These are phyloP conservation scores for Scomber japonicus DNA, from an alignment of 2,113 vertebrate species.

Conservation along the genomic window DNA sequence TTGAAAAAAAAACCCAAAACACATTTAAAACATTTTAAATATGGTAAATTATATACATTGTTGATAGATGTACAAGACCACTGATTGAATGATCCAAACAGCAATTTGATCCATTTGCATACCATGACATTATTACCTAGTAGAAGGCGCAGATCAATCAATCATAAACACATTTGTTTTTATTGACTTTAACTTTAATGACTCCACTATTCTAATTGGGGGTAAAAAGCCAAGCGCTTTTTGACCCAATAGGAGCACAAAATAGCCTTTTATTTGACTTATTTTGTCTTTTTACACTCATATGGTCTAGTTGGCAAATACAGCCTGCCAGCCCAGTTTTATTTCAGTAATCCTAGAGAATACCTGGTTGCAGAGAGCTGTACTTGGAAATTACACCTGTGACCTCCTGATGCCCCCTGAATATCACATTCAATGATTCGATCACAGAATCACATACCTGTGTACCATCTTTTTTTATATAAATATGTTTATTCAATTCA, in stretches of 20 bases:
- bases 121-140: not conserved
- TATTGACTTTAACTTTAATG: too few species aligned
- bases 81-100: not conserved
- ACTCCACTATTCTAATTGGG: too few species aligned
- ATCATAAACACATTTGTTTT: not conserved
- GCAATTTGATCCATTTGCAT: not conserved
- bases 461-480: not conserved
- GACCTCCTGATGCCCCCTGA: constrained; percentile 53
- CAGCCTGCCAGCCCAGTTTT: constrained; percentile 36
- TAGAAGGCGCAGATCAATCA: not conserved
- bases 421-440: constrained; percentile 40
- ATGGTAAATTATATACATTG: not conserved
- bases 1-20: not conserved
- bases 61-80: not conserved
- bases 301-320: constrained; percentile 22
- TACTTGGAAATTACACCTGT: constrained; percentile 52
- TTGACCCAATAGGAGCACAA: not conserved
- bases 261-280: not conserved
- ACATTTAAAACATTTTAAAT: too few species aligned
- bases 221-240: too few species aligned
- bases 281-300: constrained; percentile 9
- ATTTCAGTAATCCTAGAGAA: constrained; percentile 66
- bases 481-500: too few species aligned
- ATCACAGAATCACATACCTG: constrained; percentile 58
- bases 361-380: constrained; percentile 46